Evolutionary conservation across 1,140 invertebrate species (phyloP).

Genomic region (Drosophila albomicans): DNA sequence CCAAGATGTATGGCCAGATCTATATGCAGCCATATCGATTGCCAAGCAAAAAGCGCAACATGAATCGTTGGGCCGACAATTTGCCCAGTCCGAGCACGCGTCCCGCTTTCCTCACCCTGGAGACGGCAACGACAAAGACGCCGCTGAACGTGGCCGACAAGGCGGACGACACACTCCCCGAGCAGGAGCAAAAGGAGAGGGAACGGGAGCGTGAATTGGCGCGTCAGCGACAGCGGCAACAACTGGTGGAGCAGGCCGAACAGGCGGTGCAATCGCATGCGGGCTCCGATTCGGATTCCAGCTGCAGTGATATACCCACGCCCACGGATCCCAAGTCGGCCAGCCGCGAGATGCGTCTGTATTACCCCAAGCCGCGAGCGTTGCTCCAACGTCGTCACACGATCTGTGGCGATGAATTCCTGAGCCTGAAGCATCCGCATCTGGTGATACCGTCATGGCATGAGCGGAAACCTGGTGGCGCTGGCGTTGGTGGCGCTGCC

Average conservation of each 20-base stretch:
- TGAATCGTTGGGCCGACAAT: constrained; percentile 88
- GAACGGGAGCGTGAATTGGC: not conserved
- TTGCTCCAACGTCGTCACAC: constrained; percentile 93
- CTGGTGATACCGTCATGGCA: constrained; percentile 70
- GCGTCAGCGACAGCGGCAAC: not conserved
- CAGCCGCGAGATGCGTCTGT: constrained; percentile 86
- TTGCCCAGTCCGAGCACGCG: constrained; percentile 88
- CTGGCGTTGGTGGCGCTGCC: constrained; percentile 32
- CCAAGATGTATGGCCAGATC: constrained; percentile 93
- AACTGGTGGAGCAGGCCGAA: not conserved
- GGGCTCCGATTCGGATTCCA: constrained; percentile 81
- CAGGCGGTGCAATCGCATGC: constrained; percentile 31
- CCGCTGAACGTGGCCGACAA: constrained; percentile 53
- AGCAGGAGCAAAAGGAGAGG: constrained; percentile 8
- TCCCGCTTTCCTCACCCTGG: constrained; percentile 87
- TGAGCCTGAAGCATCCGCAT: constrained; percentile 64
- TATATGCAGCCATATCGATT: constrained; percentile 92
- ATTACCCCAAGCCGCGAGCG: constrained; percentile 91
- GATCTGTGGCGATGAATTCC: constrained; percentile 89
- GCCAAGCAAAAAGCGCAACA: constrained; percentile 90
- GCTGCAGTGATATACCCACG: constrained; percentile 82
- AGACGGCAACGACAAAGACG: constrained; percentile 86
- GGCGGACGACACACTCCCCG: constrained; percentile 7
- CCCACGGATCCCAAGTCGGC: constrained; percentile 73
- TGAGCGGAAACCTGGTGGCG: constrained; percentile 59